Evolutionary conservation across 2,888 invertebrate genomes (phyloP).

Genomic region (Pediacus dermestoides): DNA sequence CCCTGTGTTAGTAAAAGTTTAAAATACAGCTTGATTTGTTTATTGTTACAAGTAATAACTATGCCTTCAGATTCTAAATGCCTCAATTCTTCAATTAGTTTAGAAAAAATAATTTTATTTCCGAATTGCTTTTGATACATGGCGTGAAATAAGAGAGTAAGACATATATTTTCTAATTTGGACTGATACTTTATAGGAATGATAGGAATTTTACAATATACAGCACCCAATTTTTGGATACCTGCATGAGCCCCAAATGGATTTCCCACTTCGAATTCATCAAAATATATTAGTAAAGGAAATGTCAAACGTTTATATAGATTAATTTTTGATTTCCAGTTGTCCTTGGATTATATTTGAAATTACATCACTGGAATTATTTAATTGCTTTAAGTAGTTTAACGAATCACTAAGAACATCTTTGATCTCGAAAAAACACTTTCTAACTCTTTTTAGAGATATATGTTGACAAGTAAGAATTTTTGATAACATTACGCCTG

Average conservation of each 20-base stretch:
- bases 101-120: conserved; percentile 13
- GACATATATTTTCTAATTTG: conserved; percentile 23
- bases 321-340: neutral
- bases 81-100: conserved; percentile 15
- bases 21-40: conserved; percentile 15
- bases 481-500: neutral
- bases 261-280: conserved; percentile 25
- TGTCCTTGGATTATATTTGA: conserved; percentile 1
- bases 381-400: neutral
- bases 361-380: neutral
- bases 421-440: conserved; percentile 1
- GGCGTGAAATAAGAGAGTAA: conserved; percentile 21
- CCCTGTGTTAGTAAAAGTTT: conserved; percentile 15
- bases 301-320: neutral
- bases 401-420: neutral
- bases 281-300: conserved; percentile 16
- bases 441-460: neutral
- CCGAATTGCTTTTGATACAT: conserved; percentile 14
- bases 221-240: conserved; percentile 25
- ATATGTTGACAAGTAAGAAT: conserved; percentile 1
- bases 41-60: conserved; percentile 11
- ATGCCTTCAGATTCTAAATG: conserved; percentile 21
- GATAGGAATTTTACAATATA: conserved; percentile 23
- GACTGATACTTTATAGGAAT: conserved; percentile 21
- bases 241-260: conserved; percentile 24